A percentile compares a stretch with the other conserved stretches of the same genome.
Conservation (phyloP, 2,797 vertebrate species). For the Rhynchonycteris naso region DNA sequence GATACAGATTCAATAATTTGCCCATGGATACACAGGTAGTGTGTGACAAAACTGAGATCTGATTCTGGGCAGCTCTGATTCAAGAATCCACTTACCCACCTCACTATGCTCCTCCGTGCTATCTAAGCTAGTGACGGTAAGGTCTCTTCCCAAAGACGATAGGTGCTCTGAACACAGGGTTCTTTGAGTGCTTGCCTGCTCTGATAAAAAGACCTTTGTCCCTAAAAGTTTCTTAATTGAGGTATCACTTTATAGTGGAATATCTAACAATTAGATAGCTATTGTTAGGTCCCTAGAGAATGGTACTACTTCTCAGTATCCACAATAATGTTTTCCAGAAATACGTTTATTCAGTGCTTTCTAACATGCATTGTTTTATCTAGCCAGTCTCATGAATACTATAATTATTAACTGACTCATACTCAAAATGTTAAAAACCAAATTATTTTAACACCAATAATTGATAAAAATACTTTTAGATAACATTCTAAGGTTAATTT, state of each 20-base stretch:
- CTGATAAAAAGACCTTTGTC: conserved; percentile 48
- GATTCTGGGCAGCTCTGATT: not conserved
- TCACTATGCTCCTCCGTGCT: not conserved
- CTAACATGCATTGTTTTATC: not conserved
- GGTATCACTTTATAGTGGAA: not conserved
- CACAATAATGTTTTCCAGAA: not conserved
- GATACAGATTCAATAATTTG: not conserved
- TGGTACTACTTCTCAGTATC: not conserved
- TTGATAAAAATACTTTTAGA: not conserved
- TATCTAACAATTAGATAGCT: not conserved
- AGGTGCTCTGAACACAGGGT: conserved; percentile 16
- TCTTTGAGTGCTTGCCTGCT: not conserved
- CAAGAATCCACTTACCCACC: not conserved
- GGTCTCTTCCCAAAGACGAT: conserved; percentile 7
- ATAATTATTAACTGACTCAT: conserved; percentile 11
- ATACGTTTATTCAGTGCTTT: conserved; percentile 10
- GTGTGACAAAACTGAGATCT: not conserved
- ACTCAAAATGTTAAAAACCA: conserved; percentile 20
- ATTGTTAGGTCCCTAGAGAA: conserved; percentile 15
- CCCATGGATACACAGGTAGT: not conserved
- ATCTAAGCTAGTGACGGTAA: not conserved
- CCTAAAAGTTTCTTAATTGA: not conserved
- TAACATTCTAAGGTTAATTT: not conserved
- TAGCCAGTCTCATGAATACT: conserved; percentile 31
- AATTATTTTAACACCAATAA: conserved; percentile 45